Evolutionary conservation across 2,113 vertebrate genomes (phyloP), one percentile per base, ranked within the genome.

Genomic region (Indicator indicator): DNA sequence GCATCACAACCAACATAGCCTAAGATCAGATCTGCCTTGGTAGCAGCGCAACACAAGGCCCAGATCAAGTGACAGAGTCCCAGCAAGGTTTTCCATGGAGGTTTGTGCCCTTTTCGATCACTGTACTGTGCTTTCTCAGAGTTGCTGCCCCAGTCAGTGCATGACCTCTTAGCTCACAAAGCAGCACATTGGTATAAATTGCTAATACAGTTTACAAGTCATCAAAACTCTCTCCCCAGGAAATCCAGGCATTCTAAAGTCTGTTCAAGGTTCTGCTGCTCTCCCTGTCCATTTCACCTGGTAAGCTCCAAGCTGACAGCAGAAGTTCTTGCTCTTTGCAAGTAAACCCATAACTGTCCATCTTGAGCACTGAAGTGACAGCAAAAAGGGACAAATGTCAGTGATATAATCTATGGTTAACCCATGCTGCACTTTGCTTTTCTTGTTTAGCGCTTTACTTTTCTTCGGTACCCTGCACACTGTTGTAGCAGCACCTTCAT

Each of bases 11-110:
- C 58, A 55, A 20, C 23, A 78, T 2, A 78, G 62, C 12, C 58
- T 2, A 48, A 48, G 42, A 50, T 12, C 5, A 36, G 48, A 55
- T 24, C 33, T 62, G 26, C 38, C 17, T 5, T 30, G 2, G 2
- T 2, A 5, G 58, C 42, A 63, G 36, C 11, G 11, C 1, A 13
- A 64, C 59, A 64, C 0, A 0, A 75, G 18, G 48, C 24, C 71
- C 52, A 42, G 44, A 75, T 21, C 12, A 83, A 90, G 58, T 3
- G 4, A 48, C 11, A 33, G 23, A 55, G 27, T 23, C 24, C 23
- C 58, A 82, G 62, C 8, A 70, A 74, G 19, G 46, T n/a, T 23
- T 75, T 17, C 54, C 23, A 8, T 2, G 1, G 9, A 42, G 62
- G 82, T 6, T n/a, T 67, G 3, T 21, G 14, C 55, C 75, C 63